Evolutionary conservation across 2,113 vertebrate genomes (phyloP), one percentile per base, ranked within the genome.

Genomic region (Sander lucioperca): DNA sequence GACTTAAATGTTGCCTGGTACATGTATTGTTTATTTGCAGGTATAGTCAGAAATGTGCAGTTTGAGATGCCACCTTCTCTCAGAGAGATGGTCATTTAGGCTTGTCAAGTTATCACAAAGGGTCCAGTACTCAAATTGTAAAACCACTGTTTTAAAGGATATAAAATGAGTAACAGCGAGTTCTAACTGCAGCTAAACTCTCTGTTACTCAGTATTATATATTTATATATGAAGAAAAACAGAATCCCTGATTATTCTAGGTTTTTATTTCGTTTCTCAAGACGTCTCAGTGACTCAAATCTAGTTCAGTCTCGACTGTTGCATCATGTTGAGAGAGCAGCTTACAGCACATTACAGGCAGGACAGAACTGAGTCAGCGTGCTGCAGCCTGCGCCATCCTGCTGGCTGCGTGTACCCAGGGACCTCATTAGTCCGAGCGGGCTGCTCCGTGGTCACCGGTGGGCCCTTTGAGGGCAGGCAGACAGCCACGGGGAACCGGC

Each of bases 381-480:
- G 85, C 77, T 39, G 69, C 76, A 43, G 57, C 43, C 43, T 14
- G 50, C 13, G 6, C 61, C 65, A 27, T 71, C 85, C 80, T 80
- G 85, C 75, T n/a, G 86, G 33, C 61, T 36, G 23, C 27, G 0
- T 30, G 82, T 54, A 72, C 54, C 91, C 68, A 66, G 91, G 86
- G 89, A 90, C 82, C 91, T 92, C 88, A 92, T 92, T 92, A 92
- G 80, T 77, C 82, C 25, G 27, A 79, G 57, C 69, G 62, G 73
- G 62, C 54, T 27, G 69, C 50, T 54, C 70, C 6, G 25, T 79
- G 84, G 91, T 85, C 83, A 82, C 71, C 33, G 56, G 19, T 27
- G 74, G 80, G 65, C 88, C 79, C 82, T 89, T 71, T 84, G 79
- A 91, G 86, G 84, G 68, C 57, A n/a, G 51, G 79, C 74, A 39